Conservation (phyloP, 2,113 vertebrate genomes). For the Heliornis fulica region DNA sequence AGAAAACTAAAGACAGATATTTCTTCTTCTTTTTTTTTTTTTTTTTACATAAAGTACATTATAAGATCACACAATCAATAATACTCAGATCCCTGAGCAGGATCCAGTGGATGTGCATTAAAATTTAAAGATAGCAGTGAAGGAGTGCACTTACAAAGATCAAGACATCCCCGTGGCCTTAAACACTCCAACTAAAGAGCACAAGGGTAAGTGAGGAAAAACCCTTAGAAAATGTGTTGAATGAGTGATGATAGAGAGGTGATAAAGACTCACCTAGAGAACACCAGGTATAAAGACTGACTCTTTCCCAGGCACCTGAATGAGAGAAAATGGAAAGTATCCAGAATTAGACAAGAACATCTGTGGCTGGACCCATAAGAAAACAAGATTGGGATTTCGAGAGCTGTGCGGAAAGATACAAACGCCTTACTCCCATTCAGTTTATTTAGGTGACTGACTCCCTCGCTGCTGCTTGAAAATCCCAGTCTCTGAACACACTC, state of each 20-base stretch:
- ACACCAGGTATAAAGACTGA: not conserved
- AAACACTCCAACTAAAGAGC: not conserved
- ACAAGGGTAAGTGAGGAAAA: constrained; percentile 14
- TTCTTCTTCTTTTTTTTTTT: not conserved
- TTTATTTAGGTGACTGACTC: constrained; percentile 2
- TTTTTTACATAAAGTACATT: not conserved
- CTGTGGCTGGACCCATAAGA: not conserved
- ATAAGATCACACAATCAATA: constrained; percentile 1
- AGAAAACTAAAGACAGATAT: not conserved
- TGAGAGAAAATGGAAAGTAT: not conserved
- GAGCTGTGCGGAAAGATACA: not conserved
- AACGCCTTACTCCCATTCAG: not conserved
- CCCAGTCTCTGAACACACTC: not conserved
- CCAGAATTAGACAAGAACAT: not conserved
- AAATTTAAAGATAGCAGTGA: constrained; percentile 35
- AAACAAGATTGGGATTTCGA: constrained; percentile 10
- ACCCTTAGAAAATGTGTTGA: not conserved
- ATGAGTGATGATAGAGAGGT: not conserved
- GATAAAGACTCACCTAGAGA: not conserved
- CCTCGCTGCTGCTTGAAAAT: not conserved
- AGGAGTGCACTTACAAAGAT: not conserved
- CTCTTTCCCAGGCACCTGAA: not conserved
- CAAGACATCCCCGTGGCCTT: not conserved
- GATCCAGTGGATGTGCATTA: not conserved
- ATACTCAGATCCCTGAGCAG: not conserved